Evolutionary conservation across 2,113 vertebrate species (phyloP).

Genomic region (Tor tambroides): DNA sequence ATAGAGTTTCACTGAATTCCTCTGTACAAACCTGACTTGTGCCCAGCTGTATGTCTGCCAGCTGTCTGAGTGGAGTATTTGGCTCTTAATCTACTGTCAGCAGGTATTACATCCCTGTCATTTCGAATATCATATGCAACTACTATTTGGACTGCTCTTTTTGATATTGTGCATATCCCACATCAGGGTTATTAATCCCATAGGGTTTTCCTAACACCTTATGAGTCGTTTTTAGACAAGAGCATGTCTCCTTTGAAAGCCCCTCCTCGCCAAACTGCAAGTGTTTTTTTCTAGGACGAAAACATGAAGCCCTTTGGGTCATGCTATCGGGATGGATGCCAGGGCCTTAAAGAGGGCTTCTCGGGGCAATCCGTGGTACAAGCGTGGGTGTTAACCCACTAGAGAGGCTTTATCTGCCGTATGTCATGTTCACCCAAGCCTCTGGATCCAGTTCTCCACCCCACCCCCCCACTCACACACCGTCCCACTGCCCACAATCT

Average conservation of each 20-base stretch:
- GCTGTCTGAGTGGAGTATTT: slow-evolving; percentile 39
- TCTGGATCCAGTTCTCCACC: slow-evolving; percentile 33
- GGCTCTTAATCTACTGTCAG: slow-evolving; percentile 50
- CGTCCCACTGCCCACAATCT: slow-evolving; percentile 49
- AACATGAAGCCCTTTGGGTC: slow-evolving; percentile 57
- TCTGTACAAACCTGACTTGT: neutral
- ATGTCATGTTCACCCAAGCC: slow-evolving; percentile 87
- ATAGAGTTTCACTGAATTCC: neutral
- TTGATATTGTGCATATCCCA: neutral
- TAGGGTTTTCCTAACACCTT: slow-evolving; percentile 2
- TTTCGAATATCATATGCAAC: neutral
- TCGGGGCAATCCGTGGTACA: slow-evolving; percentile 86
- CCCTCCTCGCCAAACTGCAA: slow-evolving; percentile 41
- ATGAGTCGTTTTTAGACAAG: neutral
- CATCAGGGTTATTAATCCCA: neutral
- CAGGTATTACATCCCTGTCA: slow-evolving; percentile 40
- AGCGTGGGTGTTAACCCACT: slow-evolving; percentile 94
- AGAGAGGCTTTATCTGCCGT: slow-evolving; percentile 91
- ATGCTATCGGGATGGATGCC: slow-evolving; percentile 83
- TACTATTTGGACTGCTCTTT: neutral
- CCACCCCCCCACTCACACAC: neutral
- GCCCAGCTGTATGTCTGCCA: slow-evolving; percentile 14
- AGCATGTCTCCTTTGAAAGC: slow-evolving; percentile 34
- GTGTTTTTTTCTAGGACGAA: slow-evolving; percentile 62
- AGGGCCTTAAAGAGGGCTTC: slow-evolving; percentile 83